Base-by-base conservation (phyloP, 2,797 vertebrate genomes). In the Pseudotriccus pelzelni region DNA sequence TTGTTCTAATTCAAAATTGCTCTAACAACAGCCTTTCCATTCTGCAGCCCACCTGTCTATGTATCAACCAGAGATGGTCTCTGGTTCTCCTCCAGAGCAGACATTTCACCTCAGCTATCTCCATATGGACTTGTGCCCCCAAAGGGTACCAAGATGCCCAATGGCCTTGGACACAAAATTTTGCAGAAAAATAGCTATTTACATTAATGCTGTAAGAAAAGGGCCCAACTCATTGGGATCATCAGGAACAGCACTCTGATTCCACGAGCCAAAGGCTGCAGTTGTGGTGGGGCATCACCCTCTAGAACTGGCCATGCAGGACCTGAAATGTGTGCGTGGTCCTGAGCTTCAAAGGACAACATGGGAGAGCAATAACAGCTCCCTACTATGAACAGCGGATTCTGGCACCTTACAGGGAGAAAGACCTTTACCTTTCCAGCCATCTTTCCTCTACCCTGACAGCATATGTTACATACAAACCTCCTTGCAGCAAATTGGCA, bases 301-400 rank as follows among this genome's bases (percentile, higher is more conserved):
- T 64, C 64, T n/a, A 4, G 50, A 39, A 22, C 27, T 20, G 27
- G 32, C 30, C 7, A 0, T 4, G 7, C 19, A 67, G 79, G n/a
- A 46, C 43, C 53, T 60, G 10, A 79, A 68, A 50, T 1, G 0
- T 3, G 37, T 84, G 8, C 3, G 0, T 15, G 27, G 37, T 37
- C 39, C 56, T 63, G n/a, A 62, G 19, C 32, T 46, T 50, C 24
- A 47, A 27, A 67, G 53, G 13, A 17, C 28, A 21, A 50, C 0
- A 0, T 3, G 4, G n/a, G 30, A 68, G 11, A 50, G 24, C 8
- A 79, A 3, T 8, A 79, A 5, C 49, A 70, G 19, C 41, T 36
- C 14, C 14, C 12, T 8, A 1, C 14, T 20, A 2, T 1, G 4
- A 89, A 13, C 13, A 43, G 44, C 14, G 13, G 21, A 56, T 32